Percentiles rank a stretch among this genome's conserved stretches.
Evolutionary conservation across 2,113 vertebrate species (phyloP).

Genomic region (Prunella himalayana): DNA sequence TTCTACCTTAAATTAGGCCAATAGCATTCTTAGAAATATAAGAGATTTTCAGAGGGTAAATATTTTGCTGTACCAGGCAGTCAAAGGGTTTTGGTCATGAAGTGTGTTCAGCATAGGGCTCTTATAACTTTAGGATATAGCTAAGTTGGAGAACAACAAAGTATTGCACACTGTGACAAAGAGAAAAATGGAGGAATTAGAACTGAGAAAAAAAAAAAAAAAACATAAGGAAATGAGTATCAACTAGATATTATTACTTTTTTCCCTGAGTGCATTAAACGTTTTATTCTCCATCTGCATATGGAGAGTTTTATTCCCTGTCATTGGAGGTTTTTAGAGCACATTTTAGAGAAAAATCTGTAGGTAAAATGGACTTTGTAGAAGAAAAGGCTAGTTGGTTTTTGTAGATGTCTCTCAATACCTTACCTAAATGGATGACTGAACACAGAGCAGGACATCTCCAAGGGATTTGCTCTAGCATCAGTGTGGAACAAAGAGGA

Average conservation of each 20-base stretch:
- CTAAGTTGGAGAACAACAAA: neutral
- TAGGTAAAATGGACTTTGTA: neutral
- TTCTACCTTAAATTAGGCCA: neutral
- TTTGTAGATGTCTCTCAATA: neutral
- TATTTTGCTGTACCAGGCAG: neutral
- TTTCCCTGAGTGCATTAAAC: neutral
- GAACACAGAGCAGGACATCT: neutral
- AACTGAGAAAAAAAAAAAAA: neutral
- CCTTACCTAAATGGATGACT: neutral
- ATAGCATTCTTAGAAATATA: neutral
- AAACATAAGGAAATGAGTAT: neutral
- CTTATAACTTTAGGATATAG: neutral
- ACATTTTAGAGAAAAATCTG: neutral
- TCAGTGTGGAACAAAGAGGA: neutral
- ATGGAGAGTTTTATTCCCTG: neutral
- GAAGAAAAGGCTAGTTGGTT: neutral
- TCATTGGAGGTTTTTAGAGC: neutral
- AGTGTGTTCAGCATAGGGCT: neutral
- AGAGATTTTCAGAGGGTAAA: neutral
- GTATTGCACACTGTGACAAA: neutral
- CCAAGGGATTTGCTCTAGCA: neutral
- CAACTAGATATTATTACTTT: neutral
- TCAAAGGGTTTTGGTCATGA: fast-evolving
- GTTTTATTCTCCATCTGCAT: neutral
- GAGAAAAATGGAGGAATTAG: neutral